Evolutionary conservation across 2,113 vertebrate species (phyloP), one percentile per base, ranked within the genome.

Genomic region (Elachura formosa): DNA sequence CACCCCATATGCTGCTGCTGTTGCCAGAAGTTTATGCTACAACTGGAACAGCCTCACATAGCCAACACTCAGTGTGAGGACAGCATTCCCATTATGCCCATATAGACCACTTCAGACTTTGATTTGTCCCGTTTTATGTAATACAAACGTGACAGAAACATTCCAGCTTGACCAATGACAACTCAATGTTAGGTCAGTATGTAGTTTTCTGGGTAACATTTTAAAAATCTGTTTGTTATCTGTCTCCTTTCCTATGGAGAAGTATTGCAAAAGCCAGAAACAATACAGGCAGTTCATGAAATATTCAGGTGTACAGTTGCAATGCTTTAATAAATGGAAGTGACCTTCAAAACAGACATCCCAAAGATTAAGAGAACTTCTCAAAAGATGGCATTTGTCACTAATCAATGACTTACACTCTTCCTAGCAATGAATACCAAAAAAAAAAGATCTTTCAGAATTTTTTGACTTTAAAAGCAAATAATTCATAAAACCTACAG

Each of bases 271-370:
- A 92, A 88, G 40, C 36, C 76, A 87, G 40, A 89, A 93, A 87
- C 41, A 83, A 78, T 62, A 73, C 58, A 25, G 41, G 63, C 34
- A 81, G 79, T 84, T 95, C 92, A 97, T 93, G 21, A 95, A 95
- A 92, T 79, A 92, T 88, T 93, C 91, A 94, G 76, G 61, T 74
- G 63, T 96, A 93, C 74, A 73, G 78, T 78, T 75, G 73, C 82
- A 84, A 87, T 68, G 61, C 82, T 66, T 84, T 81, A 95, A 96
- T 90, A 88, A 91, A 96, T 90, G 76, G 83, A 89, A 86, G 84
- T 96, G 93, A 96, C 94, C 92, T 97, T 97, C 92, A 96, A 93
- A 96, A 92, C 17, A 88, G 85, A 96, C 94, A 93, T 85, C 51
- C 68, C 84, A 92, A 97, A 96, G 93, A 94, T 93, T 90, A 96